Conservation (phyloP, 2,888 invertebrate genomes). For the Hyalella azteca region DNA sequence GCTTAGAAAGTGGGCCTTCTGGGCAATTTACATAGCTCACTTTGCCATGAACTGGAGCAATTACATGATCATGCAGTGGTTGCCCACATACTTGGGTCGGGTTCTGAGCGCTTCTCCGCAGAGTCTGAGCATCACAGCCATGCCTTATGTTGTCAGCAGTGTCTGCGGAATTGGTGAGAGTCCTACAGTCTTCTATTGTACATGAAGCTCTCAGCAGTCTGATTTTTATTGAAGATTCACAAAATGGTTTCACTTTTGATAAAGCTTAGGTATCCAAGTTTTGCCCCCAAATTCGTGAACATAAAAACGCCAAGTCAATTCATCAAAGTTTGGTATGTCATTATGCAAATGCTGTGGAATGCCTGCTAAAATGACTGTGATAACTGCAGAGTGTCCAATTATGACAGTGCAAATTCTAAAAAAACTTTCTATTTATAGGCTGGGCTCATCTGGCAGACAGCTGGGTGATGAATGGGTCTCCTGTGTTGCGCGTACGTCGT, state of each 20-base stretch:
- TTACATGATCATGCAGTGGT: constrained; percentile 81
- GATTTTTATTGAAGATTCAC: no score
- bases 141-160: constrained; percentile 77
- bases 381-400: no score
- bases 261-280: no score
- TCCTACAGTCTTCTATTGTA: no score
- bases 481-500: constrained; percentile 73
- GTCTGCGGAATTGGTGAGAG: constrained; percentile 72
- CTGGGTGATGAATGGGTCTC: constrained; percentile 70
- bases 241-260: no score
- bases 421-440: constrained; percentile 65
- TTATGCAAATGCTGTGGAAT: no score
- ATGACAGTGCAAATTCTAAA: no score
- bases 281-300: no score
- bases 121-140: constrained; percentile 75
- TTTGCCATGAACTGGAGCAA: constrained; percentile 82
- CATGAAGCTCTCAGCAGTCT: no score
- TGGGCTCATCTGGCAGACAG: constrained; percentile 77
- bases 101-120: constrained; percentile 72
- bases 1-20: constrained; percentile 72
- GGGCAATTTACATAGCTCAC: constrained; percentile 77
- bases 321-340: no score
- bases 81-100: constrained; percentile 74
- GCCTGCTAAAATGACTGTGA: no score
- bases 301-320: no score